Evolutionary conservation across 2,113 vertebrate species (phyloP), one percentile per base, ranked within the genome.

Genomic region (Calypte anna): DNA sequence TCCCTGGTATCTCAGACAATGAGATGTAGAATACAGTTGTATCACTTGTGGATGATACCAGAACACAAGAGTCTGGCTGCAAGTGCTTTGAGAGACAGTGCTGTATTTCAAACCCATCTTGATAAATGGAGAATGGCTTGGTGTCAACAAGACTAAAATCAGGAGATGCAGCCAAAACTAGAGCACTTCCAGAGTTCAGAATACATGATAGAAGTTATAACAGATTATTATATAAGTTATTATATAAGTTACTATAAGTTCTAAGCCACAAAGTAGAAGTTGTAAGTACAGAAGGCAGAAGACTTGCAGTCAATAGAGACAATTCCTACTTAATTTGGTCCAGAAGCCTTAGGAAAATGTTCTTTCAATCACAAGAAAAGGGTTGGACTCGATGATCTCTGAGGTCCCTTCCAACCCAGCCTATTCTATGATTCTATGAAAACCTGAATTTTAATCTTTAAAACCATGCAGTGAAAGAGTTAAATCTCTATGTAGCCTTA

Each of bases 91-190:
- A 72, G 67, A 95, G 69, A 36, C 28, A 55, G 59, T 93, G 67
- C 3, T 70, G 48, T 67, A 46, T 75, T 87, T 91, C 81, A 78
- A 78, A 84, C 24, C 11, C 69, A 31, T 55, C 53, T 43, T 86
- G 73, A 81, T 70, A 96, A 88, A 94, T 28, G 74, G 73, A 85
- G 28, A 84, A 48, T 59, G 64, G 25, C 18, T 94, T 63, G 28
- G 15, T 70, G 69, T 86, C 91, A 89, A n/a, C 48, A 78, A 83
- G 51, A 48, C 17, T 81, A 67, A 86, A 94, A 93, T 75, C 82
- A 86, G 63, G 54, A 78, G 19, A 18, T 55, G 43, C 19, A 84
- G 68, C 76, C 48, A 78, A 91, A 86, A 86, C 2, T 31, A 81
- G 38, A 91, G 68, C 44, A 83, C 55, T 46, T 78, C 14, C 38